Percentiles rank a stretch among this genome's conserved stretches.
Evolutionary conservation across 2,113 vertebrate species (phyloP).

Genomic region (Bambusicola thoracicus): DNA sequence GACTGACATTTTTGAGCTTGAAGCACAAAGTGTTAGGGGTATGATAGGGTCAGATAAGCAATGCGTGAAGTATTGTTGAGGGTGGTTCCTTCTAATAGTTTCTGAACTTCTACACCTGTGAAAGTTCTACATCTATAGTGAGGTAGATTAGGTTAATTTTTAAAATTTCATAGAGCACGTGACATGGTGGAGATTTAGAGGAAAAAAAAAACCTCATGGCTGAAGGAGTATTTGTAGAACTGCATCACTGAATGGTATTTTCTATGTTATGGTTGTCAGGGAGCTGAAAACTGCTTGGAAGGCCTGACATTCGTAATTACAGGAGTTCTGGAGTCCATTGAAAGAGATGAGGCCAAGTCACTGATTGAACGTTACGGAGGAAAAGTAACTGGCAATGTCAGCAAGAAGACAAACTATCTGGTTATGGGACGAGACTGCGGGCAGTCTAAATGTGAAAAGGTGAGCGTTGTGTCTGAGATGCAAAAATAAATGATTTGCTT

Average conservation of each 20-base stretch:
- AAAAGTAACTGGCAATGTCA: constrained; percentile 95
- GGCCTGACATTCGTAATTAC: constrained; percentile 94
- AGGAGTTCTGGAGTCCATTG: constrained; percentile 94
- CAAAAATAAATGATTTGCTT: neutral
- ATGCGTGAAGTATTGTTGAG: neutral
- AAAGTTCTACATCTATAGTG: no score
- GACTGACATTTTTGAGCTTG: neutral
- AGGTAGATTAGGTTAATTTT: neutral
- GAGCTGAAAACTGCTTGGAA: constrained; percentile 96
- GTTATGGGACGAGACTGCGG: constrained; percentile 93
- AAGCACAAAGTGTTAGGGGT: neutral
- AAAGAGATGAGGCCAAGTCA: constrained; percentile 92
- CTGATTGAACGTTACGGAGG: constrained; percentile 95
- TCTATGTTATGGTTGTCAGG: constrained; percentile 78
- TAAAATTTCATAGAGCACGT: neutral
- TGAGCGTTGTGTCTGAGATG: constrained; percentile 21
- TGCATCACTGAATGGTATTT: constrained; percentile 28
- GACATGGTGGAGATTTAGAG: neutral
- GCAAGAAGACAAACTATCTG: constrained; percentile 94
- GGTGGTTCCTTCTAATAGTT: neutral
- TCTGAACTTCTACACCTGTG: neutral
- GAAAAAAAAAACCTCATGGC: neutral
- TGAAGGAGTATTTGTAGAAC: neutral
- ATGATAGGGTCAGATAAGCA: neutral
- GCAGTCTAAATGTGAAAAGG: constrained; percentile 92